Conservation (phyloP, 2,113 vertebrate genomes). For the Platichthys stellatus region DNA sequence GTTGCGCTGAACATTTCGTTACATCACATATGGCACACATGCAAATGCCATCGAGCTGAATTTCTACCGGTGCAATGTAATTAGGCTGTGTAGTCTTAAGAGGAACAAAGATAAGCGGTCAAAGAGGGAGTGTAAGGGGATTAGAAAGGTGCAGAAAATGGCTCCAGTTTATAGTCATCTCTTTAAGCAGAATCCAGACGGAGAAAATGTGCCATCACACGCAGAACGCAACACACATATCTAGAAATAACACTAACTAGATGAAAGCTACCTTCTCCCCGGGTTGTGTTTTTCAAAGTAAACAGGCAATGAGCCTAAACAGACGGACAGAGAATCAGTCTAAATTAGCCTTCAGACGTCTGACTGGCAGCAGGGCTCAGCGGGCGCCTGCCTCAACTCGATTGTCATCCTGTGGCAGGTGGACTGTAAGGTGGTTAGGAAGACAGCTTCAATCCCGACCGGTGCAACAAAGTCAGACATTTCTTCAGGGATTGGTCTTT, state of each 20-base stretch:
- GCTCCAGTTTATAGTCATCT: constrained; percentile 15
- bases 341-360: constrained; percentile 62
- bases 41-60: constrained; percentile 24
- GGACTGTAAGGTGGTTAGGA: constrained; percentile 51
- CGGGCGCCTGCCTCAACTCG: constrained; percentile 41
- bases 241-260: constrained; percentile 22
- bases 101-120: constrained; percentile 46
- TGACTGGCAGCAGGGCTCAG: constrained; percentile 61
- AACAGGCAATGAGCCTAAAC: constrained; percentile 44
- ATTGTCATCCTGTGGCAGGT: constrained; percentile 47
- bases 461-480: constrained; percentile 48
- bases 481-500: constrained; percentile 50
- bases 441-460: constrained; percentile 54
- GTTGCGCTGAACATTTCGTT: constrained; percentile 40
- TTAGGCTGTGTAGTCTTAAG: constrained; percentile 44
- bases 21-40: constrained; percentile 34
- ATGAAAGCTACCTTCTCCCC: constrained; percentile 28
- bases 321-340: constrained; percentile 51
- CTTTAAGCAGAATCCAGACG: constrained; percentile 6
- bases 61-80: constrained; percentile 49
- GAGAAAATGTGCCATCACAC: constrained; percentile 7
- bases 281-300: constrained; percentile 41
- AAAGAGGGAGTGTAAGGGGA: constrained; percentile 50
- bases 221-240: constrained; percentile 8
- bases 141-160: constrained; percentile 51